Percentiles rank a stretch among this genome's conserved stretches.
Conservation (phyloP, 2,113 vertebrate species). For the Dryoscopus gambensis region DNA sequence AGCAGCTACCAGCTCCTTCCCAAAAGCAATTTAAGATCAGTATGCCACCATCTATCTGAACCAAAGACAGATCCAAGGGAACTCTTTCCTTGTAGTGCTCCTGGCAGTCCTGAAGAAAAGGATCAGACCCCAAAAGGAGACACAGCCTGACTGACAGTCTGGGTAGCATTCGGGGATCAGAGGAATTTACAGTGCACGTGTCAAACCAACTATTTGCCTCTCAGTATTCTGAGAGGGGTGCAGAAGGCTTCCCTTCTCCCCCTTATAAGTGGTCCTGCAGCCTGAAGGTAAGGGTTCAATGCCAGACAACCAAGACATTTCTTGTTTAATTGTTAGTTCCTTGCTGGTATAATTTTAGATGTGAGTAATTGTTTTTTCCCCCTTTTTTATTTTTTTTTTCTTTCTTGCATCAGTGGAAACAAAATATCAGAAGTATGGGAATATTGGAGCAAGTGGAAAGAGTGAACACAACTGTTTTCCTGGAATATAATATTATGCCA, state of each 20-base stretch:
- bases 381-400: not conserved
- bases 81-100: not conserved
- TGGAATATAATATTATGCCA: constrained; percentile 6
- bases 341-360: not conserved
- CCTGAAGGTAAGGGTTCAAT: not conserved
- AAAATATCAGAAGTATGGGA: constrained; percentile 29
- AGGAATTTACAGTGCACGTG: not conserved
- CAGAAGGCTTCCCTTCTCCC: not conserved
- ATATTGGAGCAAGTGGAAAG: constrained; percentile 23
- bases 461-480: constrained; percentile 38
- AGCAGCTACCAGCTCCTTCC: not conserved
- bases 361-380: not conserved
- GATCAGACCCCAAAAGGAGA: not conserved
- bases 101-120: not conserved
- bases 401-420: constrained; percentile 24
- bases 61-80: not conserved
- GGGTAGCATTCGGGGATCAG: not conserved
- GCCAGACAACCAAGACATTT: not conserved
- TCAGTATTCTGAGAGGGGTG: not conserved
- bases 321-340: not conserved
- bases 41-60: not conserved
- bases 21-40: not conserved
- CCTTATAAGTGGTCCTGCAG: not conserved
- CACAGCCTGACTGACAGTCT: not conserved
- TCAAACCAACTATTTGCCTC: not conserved